phyloP scores from a whole-genome alignment of 2,797 vertebrate genomes.

The Enteromius paludinosus region DNA sequence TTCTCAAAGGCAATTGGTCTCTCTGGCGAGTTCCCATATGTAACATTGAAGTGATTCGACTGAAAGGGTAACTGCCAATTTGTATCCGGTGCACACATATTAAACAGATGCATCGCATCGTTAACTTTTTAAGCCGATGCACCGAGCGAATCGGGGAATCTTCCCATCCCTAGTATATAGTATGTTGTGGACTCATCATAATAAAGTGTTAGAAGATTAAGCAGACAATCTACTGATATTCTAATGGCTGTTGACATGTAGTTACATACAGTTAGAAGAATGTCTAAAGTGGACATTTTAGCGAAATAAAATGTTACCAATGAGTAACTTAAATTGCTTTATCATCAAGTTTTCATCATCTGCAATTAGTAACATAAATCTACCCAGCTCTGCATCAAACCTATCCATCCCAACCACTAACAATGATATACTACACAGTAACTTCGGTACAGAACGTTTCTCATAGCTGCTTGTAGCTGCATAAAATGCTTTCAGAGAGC shows the following conservation, averaged over 20 bases:
- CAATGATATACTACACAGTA: not conserved
- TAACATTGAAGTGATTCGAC: no score
- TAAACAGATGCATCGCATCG: no score
- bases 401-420: not conserved
- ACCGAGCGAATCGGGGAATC: no score
- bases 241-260: not conserved
- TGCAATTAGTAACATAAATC: not conserved
- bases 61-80: no score
- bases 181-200: not conserved
- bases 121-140: no score
- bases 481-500: not conserved
- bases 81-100: no score
- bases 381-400: not conserved
- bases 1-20: no score
- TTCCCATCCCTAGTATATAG: no score
- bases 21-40: no score
- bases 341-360: not conserved
- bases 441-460: not conserved
- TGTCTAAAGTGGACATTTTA: no score
- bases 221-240: not conserved
- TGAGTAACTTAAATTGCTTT: not conserved
- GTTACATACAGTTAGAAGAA: no score
- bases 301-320: not conserved
- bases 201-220: not conserved
- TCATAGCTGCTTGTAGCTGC: not conserved